These are phyloP conservation scores for Nephrocerus scutellatus DNA, from an alignment of 2,888 invertebrate species.

Conservation along the genomic window DNA sequence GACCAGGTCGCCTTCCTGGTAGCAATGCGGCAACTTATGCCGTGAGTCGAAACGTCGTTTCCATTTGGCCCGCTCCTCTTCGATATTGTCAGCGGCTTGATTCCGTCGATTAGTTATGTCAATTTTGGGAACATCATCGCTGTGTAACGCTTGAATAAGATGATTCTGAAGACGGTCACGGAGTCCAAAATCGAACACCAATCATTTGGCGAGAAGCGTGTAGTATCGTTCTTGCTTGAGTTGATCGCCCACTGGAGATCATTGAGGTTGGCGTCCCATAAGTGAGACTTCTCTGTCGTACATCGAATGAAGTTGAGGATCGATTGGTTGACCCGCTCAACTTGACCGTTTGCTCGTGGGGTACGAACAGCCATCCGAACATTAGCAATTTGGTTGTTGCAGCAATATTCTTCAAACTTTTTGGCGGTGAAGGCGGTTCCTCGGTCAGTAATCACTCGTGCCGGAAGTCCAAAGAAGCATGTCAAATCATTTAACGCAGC, in stretches of 20 bases:
- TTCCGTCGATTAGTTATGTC: slow-evolving; percentile 5
- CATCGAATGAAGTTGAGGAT: slow-evolving; percentile 23
- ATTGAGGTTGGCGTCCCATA: slow-evolving; percentile 13
- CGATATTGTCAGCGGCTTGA: slow-evolving; percentile 8
- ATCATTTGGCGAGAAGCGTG: slow-evolving; percentile 16
- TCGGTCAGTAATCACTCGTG: slow-evolving; percentile 25
- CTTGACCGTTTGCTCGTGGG: slow-evolving; percentile 20
- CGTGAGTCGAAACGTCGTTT: slow-evolving; percentile 12
- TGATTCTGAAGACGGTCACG: slow-evolving; percentile 9
- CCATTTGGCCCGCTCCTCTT: slow-evolving; percentile 4
- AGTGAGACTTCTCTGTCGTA: slow-evolving; percentile 6
- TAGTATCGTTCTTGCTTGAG: slow-evolving; percentile 12
- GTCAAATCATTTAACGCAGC: slow-evolving; percentile 13
- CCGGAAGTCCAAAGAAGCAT: slow-evolving; percentile 23
- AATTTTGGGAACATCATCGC: too few species aligned
- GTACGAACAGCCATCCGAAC: slow-evolving; percentile 23
- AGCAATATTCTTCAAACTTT: slow-evolving; percentile 23
- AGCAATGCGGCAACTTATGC: slow-evolving; percentile 5
- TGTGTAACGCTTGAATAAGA: slow-evolving; percentile 4
- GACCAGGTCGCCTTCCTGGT: slow-evolving; percentile 7
- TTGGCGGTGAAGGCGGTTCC: slow-evolving; percentile 28
- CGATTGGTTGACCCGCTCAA: slow-evolving; percentile 13
- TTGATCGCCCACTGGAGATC: slow-evolving; percentile 17
- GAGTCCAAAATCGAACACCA: slow-evolving; percentile 14
- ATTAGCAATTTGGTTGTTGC: slow-evolving; percentile 23